Evolutionary conservation across 1,140 invertebrate species (phyloP), one percentile per base, ranked within the genome.

Genomic region (Drosophila asahinai): DNA sequence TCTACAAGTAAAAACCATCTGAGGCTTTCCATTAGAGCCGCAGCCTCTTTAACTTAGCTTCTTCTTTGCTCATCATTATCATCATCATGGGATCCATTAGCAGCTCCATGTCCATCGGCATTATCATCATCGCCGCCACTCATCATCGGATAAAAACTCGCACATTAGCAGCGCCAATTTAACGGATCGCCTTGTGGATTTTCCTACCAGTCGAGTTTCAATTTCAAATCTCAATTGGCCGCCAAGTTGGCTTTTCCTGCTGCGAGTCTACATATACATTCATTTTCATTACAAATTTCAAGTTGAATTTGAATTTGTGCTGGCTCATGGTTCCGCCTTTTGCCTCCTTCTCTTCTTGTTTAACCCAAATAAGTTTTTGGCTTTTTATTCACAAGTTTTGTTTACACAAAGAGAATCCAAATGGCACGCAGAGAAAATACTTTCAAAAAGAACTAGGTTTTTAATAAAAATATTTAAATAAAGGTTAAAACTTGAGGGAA

Each of bases 201-300:
- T 55, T 48, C 40, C 27, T 59, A 42, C 15, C 27, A 15, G 81
- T 83, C 81, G 73, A 73, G 70, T 86, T 86, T 84, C 82, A 73
- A 84, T 87, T 86, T 86, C 81, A 65, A 70, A 79, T 78, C 80
- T 81, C 83, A 86, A 75, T 81, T 86, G 83, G 54, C 75, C 73
- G 65, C 64, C 78, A 84, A 84, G 73, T 81, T 80, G 60, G 59
- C 36, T 71, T 77, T 83, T 61, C 67, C 45, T 60, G 67, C 67
- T 36, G 19, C 49, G 52, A 57, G 43, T 22, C 51, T 30, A 51
- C 42, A 62, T 62, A 77, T 36, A 11, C 33, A 36, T 67, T 79
- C 75, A 66, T 67, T 82, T 77, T 70, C 75, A 76, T 80, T 89
- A 77, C 48, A 47, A 57, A 57, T 73, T 78, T 61, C 58, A 55